Base-by-base conservation (phyloP, 2,888 invertebrate genomes). In the Epistrophe grossulariae region DNA sequence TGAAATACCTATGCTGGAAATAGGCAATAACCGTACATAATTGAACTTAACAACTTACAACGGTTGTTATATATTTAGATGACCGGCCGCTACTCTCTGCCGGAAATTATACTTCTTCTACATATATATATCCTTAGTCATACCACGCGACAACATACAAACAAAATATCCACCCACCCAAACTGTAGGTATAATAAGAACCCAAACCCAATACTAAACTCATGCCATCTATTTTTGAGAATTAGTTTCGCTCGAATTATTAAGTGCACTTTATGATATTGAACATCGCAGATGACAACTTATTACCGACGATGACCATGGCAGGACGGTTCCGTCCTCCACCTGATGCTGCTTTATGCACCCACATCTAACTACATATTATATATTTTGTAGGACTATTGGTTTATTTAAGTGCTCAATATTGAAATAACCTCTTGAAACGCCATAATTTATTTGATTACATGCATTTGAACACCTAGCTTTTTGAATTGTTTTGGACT, bases 401-500 rank as follows among this genome's bases (percentile, higher is more conserved):
- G 78, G 85, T 85, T 87, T 79, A 79, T 43, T 74, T 82, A 87
- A 87, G 85, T 82, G 85, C 85, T 72, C 57, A 74, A 55, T 55
- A 68, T 24, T 76, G 76, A 66, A 76, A 76, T 76, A 77, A 70
- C 76, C 24, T 84, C 81, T 73, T 45, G 81, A 60, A 85, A 74
- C 71, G 85, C 79, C 74, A 82, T 87, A 87, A 87, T 87, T 87
- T 82, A 87, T 87, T 87, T 82, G 85, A 82, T 79, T 87, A 87
- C 85, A 87, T 79, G 85, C 85, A 87, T 79, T 73, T 79, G 66
- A 72, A 87, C 82, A 87, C 85, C 85, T 87, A 74, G 35, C 15
- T 9, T 19, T 24, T 50, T 60, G 45, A 19, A 62, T 60, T 28
- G 17, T 35, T 43, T 62, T n/a, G 0, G 62, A 45, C 62, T 48